Evolutionary conservation across 1,140 invertebrate genomes (phyloP).

Genomic region (Phenacoccus solenopsis): DNA sequence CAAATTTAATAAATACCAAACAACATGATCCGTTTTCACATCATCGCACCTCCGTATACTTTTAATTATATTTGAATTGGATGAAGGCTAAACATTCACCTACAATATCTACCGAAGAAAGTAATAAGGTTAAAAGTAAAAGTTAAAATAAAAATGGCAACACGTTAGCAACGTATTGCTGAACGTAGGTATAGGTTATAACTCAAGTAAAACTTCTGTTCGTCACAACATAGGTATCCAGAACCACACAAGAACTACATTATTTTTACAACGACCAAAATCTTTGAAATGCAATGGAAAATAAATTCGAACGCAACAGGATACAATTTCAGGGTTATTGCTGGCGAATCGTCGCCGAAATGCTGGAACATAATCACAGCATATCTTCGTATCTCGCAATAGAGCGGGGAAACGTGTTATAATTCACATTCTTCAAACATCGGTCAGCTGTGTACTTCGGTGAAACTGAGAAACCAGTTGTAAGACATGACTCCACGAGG

Average conservation of each 20-base stretch:
- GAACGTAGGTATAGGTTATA: no score
- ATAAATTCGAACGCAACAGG: background rate
- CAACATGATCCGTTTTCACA: no score
- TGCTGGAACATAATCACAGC: background rate
- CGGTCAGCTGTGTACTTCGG: background rate
- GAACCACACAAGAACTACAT: background rate
- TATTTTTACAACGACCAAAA: no score
- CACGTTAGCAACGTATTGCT: no score
- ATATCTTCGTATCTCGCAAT: background rate
- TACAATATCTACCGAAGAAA: background rate
- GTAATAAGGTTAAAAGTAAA: background rate
- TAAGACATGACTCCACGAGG: background rate
- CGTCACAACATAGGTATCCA: no score
- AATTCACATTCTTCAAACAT: background rate
- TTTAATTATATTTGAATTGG: background rate
- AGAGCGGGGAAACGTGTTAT: background rate
- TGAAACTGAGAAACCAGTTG: slow-evolving; percentile 3
- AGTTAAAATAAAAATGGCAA: background rate
- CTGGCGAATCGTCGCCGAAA: background rate
- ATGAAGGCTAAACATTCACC: background rate
- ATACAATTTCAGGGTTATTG: background rate
- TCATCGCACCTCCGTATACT: no score
- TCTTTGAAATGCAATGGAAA: no score
- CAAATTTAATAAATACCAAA: no score
- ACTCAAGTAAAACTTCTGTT: no score